Conservation (phyloP, 2,113 vertebrate species). For the Dicrurus megarhynchus region DNA sequence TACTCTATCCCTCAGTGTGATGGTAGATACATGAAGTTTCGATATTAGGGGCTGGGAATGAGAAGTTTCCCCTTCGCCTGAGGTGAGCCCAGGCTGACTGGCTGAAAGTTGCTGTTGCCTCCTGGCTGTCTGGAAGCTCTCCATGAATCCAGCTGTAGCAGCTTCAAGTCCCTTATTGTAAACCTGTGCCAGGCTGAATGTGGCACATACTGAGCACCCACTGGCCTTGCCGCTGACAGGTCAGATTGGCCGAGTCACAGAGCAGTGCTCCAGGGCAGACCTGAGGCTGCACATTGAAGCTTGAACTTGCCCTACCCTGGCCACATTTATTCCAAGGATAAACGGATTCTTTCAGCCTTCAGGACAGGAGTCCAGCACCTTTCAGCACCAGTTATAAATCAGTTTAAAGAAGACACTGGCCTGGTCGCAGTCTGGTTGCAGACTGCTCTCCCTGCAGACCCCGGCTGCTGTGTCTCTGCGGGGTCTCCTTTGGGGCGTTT, state of each 20-base stretch:
- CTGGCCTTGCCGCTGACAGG: background rate
- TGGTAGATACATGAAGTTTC: background rate
- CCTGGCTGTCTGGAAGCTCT: constrained; percentile 3
- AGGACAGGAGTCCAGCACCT: constrained; percentile 34
- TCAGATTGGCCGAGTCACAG: background rate
- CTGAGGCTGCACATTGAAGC: background rate
- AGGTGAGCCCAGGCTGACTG: background rate
- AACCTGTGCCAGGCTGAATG: background rate
- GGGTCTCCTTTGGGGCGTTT: background rate
- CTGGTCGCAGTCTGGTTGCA: background rate
- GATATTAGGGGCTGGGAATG: constrained; percentile 17
- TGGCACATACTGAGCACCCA: background rate
- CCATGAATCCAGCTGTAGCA: background rate
- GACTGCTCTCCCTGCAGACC: constrained; percentile 2
- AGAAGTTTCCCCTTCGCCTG: background rate
- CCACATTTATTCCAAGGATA: background rate
- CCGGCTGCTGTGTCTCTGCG: background rate
- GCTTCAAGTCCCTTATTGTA: background rate
- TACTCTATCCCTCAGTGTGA: background rate
- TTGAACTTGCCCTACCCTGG: background rate
- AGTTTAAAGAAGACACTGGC: background rate
- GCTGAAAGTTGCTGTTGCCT: constrained; percentile 57
- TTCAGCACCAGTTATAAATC: constrained; percentile 42
- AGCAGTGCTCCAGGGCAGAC: background rate
- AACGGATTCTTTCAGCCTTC: background rate